Evolutionary conservation across 2,113 vertebrate genomes (phyloP).

Genomic region (mouse (Mus musculus)): DNA sequence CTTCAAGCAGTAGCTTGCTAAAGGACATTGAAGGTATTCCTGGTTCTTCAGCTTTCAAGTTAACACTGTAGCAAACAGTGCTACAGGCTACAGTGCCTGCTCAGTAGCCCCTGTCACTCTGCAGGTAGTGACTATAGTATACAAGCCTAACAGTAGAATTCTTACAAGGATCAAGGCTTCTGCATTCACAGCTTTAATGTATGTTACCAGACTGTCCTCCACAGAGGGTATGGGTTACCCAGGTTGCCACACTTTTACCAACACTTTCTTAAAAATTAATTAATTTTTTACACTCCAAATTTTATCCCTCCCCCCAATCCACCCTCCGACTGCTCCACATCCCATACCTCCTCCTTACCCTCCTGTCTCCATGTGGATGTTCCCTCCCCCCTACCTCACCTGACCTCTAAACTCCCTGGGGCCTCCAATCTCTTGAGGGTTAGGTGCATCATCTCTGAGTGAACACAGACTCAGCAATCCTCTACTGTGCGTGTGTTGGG

Average conservation of each 20-base stretch:
- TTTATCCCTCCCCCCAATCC: too few relatives aligned
- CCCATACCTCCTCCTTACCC: too few relatives aligned
- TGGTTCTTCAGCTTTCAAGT: neutral
- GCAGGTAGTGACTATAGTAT: neutral
- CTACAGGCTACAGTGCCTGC: neutral
- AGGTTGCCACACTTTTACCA: neutral
- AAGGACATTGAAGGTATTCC: neutral
- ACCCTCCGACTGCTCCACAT: too few relatives aligned
- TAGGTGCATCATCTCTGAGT: too few relatives aligned
- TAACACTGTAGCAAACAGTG: neutral
- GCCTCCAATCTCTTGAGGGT: too few relatives aligned
- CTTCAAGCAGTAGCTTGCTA: conserved; percentile 1
- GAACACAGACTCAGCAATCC: too few relatives aligned
- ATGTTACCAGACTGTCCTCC: neutral
- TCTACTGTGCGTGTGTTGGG: too few relatives aligned
- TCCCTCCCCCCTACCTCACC: too few relatives aligned
- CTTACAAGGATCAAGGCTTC: neutral
- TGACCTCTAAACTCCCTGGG: too few relatives aligned
- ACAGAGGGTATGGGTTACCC: neutral
- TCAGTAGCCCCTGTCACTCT: neutral
- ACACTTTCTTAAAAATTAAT: too few relatives aligned
- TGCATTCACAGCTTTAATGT: neutral
- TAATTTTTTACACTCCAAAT: too few relatives aligned
- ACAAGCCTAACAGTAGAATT: neutral
- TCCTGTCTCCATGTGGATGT: too few relatives aligned